Base-by-base conservation (phyloP, 92 coral and sea anemone genomes). In the Phenganax subtilis region DNA sequence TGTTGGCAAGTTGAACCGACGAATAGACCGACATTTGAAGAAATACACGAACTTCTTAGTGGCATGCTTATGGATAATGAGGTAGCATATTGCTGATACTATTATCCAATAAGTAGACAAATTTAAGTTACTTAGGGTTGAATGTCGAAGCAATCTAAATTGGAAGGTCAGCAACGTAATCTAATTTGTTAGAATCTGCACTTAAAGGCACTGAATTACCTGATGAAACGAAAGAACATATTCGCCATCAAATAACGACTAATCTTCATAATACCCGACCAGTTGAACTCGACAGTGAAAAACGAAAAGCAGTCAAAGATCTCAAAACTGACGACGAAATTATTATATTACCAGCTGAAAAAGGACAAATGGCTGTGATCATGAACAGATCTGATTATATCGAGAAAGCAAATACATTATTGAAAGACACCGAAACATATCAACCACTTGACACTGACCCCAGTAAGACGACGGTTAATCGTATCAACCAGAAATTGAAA, bases 1-100 rank as follows among this genome's bases (percentile, higher is more conserved):
- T 92, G 97, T 54, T 92, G 93, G 97, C 29, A 81, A 53, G 88
- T 53, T 67, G 76, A 84, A 54, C 87, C 91, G n/a, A 84, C 82
- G 15, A 84, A 86, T 6, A 85, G 97, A 75, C 96, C 97, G n/a
- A n/a, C n/a, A n/a, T n/a, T n/a, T n/a, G n/a, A n/a, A n/a, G n/a
- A n/a, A n/a, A n/a, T n/a, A n/a, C n/a, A n/a, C n/a, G n/a, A n/a
- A n/a, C n/a, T n/a, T n/a, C n/a, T n/a, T n/a, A n/a, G n/a, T n/a
- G n/a, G 20, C 29, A 84, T 90, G 52, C 84, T 92, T 25, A 55
- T 83, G 7, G 77, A 88, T 47, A 61, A 90, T 12, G 77, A 90
- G 85, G 97, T 92, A 83, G n/a, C 30, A 27, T 20, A 17, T 64
- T 27, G 8, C 5, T 64, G 16, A n/a, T n/a, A n/a, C n/a, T n/a